phyloP scores from a whole-genome alignment of 2,113 vertebrate species.

The Oncorhynchus nerka region DNA sequence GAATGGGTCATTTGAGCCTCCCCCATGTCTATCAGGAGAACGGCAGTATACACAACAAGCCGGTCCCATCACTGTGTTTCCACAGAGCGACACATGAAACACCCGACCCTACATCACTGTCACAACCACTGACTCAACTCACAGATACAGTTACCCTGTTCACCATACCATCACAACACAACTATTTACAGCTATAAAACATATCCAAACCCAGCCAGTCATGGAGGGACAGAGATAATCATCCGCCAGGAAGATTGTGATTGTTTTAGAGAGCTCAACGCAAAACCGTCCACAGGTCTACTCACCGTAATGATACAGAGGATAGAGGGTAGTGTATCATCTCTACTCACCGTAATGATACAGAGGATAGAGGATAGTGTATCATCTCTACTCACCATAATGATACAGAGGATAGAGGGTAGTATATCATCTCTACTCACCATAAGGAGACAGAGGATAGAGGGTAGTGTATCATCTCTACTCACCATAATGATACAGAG shows the following conservation, averaged over 20 bases:
- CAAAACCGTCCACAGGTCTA: not conserved
- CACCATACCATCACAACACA: conserved; percentile 46
- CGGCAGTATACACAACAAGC: conserved; percentile 9
- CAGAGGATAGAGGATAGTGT: not conserved
- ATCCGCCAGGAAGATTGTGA: not conserved
- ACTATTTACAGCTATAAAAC: not conserved
- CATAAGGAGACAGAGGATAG: not conserved
- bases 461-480: not conserved
- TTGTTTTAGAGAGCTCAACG: not conserved
- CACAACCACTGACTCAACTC: conserved; percentile 3
- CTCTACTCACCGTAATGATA: not conserved
- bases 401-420: not conserved
- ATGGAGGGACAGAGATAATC: not conserved
- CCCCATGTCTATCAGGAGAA: not conserved
- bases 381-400: conserved; percentile 65
- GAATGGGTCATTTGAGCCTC: not conserved
- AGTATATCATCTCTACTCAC: not conserved
- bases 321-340: not conserved
- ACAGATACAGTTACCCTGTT: conserved; percentile 45
- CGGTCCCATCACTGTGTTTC: not conserved
- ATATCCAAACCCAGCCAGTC: not conserved
- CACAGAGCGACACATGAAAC: conserved; percentile 28
- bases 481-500: conserved; percentile 59
- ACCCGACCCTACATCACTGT: conserved; percentile 26
- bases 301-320: not conserved